Percentiles rank a stretch among this genome's conserved stretches.
These are phyloP conservation scores for Gavia stellata DNA, from an alignment of 2,113 vertebrate species.

Conservation along the genomic window DNA sequence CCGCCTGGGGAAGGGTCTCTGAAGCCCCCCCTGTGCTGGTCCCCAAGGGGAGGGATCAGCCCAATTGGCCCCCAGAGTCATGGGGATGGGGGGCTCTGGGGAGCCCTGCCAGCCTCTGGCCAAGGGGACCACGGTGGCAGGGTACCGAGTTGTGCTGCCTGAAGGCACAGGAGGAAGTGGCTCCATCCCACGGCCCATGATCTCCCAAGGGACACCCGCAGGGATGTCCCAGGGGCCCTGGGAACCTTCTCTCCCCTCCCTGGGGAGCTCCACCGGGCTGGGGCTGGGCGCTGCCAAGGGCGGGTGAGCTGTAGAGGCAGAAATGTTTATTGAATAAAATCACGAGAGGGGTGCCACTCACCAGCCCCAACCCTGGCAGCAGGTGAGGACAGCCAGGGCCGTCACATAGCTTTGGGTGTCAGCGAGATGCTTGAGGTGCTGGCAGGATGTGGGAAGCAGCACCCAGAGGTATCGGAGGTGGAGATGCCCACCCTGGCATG, in stretches of 20 bases:
- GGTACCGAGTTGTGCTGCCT: not conserved
- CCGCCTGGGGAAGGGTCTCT: not conserved
- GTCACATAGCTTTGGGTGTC: not conserved
- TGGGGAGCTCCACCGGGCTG: not conserved
- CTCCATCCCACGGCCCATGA: not conserved
- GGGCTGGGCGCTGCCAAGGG: not conserved
- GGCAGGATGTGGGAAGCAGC: not conserved
- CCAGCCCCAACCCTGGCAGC: not conserved
- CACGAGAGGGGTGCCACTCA: not conserved
- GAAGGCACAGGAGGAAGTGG: not conserved
- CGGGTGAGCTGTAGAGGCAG: not conserved
- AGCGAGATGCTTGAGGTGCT: not conserved
- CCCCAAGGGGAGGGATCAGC: not conserved
- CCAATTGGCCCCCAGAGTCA: not conserved
- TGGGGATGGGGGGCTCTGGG: not conserved
- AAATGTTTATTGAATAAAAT: not conserved
- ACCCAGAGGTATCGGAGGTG: not conserved
- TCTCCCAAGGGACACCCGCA: not conserved
- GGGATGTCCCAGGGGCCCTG: accelerated
- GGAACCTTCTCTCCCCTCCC: not conserved
- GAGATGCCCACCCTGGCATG: not conserved
- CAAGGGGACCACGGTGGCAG: too few species aligned
- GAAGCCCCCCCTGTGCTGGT: not conserved
- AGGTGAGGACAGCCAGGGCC: not conserved
- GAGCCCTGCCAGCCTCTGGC: not conserved